phyloP scores from a whole-genome alignment of 2,113 vertebrate species.

The Calypte anna region DNA sequence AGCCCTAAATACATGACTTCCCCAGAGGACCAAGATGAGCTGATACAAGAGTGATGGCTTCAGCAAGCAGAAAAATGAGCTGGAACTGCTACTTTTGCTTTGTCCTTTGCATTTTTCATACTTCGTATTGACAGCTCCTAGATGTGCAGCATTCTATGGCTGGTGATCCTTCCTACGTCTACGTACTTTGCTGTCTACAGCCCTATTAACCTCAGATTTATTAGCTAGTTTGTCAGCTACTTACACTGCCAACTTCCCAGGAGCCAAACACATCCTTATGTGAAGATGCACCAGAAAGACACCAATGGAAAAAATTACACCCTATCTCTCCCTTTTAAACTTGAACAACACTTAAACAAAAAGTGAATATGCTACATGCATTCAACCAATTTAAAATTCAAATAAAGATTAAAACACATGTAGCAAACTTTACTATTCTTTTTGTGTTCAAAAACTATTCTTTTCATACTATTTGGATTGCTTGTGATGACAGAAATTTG shows the following conservation, averaged over 20 bases:
- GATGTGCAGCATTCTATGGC: slow-evolving; percentile 62
- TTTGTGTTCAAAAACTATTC: background rate
- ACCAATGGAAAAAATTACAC: slow-evolving; percentile 51
- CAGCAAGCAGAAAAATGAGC: slow-evolving; percentile 62
- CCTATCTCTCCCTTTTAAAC: slow-evolving; percentile 22
- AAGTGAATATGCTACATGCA: background rate
- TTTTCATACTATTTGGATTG: background rate
- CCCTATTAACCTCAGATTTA: slow-evolving; percentile 80
- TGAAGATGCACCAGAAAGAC: slow-evolving; percentile 68
- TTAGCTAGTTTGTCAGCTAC: slow-evolving; percentile 78
- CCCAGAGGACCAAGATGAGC: slow-evolving; percentile 11
- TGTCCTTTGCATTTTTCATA: slow-evolving; percentile 70
- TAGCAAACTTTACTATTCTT: background rate
- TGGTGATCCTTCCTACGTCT: slow-evolving; percentile 69
- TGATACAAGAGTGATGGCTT: slow-evolving; percentile 46
- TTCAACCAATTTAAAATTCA: background rate
- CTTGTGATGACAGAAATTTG: background rate
- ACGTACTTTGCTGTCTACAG: slow-evolving; percentile 76
- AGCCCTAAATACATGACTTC: background rate
- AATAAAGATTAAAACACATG: slow-evolving; percentile 28
- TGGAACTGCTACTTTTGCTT: slow-evolving; percentile 67
- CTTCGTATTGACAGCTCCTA: slow-evolving; percentile 73
- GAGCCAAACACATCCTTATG: slow-evolving; percentile 66
- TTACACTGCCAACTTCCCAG: slow-evolving; percentile 74
- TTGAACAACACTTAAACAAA: slow-evolving; percentile 1